Evolutionary conservation across 64 coral and sea anemone genomes (phyloP), one percentile per base, ranked within the genome.

Genomic region (Trachythela sp.): DNA sequence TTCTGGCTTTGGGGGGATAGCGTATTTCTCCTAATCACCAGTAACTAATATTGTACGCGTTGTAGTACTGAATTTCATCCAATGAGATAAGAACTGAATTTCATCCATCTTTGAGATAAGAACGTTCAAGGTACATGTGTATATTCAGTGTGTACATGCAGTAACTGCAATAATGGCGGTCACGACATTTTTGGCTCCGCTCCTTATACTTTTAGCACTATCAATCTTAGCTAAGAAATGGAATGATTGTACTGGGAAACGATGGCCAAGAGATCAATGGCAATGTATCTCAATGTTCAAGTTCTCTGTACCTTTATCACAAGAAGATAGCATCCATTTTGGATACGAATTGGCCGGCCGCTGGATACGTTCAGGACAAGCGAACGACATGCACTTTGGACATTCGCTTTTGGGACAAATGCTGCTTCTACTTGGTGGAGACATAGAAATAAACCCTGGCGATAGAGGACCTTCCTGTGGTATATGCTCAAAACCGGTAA

Each of bases 241-340:
- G 42, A 86, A 14, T 86, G n/a, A n/a, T n/a, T n/a, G n/a, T 34
- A 51, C 48, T 86, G 59, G 51, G 13, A 36, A 54, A 86, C 59
- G 59, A 30, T 52, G 59, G 85, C 59, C 50, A 45, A 86, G 50
- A 86, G 59, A 86, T 36, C 51, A n/a, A n/a, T n/a, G 85, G 51
- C 85, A 86, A 86, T 48, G 85, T 36, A 54, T 86, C 59, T 40
- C 39, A 41, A 41, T 24, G 84, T 50, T 50, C 50, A 87, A 22
- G 85, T 87, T 87, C 67, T 87, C 49, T 58, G 31, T 56, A 58
- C 85, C 30, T 59, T 39, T 58, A 87, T 48, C 54, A 32, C 85
- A 33, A 54, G 67, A 87, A 59, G 49, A 31, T 58, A 87, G 49
- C 27, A 56, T 87, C 54, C 49, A 48, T 37, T 56, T 87, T 59